Conservation (phyloP, 2,113 vertebrate genomes). For the human region GRCh38 chr6:16349501-16350000, state of each 20-base stretch:
- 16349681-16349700: conserved; percentile 4
- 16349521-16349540: not conserved
- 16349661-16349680: not conserved
- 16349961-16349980: not conserved
- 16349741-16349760: not conserved
- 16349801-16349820: conserved; percentile 26
- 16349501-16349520: too few relatives aligned
- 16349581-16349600: conserved; percentile 45
- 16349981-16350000: not conserved
- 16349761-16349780: not conserved
- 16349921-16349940: not conserved
- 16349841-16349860: not conserved
- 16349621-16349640: conserved; percentile 27
- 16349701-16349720: conserved; percentile 28
- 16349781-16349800: not conserved
- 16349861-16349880: not conserved
- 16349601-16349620: not conserved
- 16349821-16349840: not conserved
- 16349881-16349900: not conserved
- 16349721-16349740: not conserved
- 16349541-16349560: conserved; percentile 58
- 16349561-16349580: not conserved
- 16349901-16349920: conserved; percentile 11
- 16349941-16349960: conserved; percentile 3
- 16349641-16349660: not conserved